Evolutionary conservation across 1,140 invertebrate species (phyloP), one percentile per base, ranked within the genome.

Genomic region (Steinernema feltiae): DNA sequence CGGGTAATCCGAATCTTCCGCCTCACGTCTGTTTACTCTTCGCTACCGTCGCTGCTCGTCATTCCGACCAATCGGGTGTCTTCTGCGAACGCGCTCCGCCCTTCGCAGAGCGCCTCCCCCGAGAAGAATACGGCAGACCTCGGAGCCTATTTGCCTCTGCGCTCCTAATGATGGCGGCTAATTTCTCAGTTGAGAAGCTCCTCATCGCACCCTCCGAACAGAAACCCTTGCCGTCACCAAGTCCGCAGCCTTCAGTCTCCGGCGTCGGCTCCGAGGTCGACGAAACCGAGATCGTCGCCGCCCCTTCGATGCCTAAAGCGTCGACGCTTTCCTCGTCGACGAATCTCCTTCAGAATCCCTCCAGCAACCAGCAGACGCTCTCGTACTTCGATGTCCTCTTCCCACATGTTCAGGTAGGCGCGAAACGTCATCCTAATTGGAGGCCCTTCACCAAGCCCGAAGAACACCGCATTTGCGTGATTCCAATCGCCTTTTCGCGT

Each of bases 331-430:
- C 0, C 18, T 31, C 46, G 32, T 0, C 30, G n/a, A 63, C 21
- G 48, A 73, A 24, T 30, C 63, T 7, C 70, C 48, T 30, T 35
- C 63, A 29, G 71, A 69, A 30, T 30, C 69, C 27, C 27, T 30
- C 32, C 27, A 73, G 0, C 32, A 73, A 29, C 35, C 75, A 31
- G 48, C 77, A 79, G 27, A 79, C 78, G 1, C 74, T 79, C 63
- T 74, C 71, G 27, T 80, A 79, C 48, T 80, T 80, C 69, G 79
- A 80, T 48, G 78, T 80, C 21, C 70, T 79, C 32, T 74, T 80
- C 12, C 79, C 79, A 7, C 79, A 80, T 32, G 75, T 80, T 32
- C 78, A 77, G 71, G 71, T 77, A 46, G 53, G 69, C 0, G 48
- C 53, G 21, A 24, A 17, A 29, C 29, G 21, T 24, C 35, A 48